Evolutionary conservation across 92 coral and sea anemone genomes (phyloP).

Genomic region (Phenganax subtilis): DNA sequence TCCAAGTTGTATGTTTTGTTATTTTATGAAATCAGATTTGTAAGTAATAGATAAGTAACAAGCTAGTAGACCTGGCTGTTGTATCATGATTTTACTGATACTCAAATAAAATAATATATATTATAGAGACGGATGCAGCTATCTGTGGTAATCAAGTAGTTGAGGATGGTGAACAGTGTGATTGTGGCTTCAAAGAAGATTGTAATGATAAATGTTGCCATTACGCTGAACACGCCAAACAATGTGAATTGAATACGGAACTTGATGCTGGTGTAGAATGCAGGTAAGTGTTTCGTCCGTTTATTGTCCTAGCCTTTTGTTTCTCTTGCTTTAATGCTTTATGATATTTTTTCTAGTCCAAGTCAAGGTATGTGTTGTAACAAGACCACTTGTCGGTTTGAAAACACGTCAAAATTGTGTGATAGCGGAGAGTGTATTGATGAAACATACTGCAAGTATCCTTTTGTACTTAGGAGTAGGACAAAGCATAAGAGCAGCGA

Average conservation of each 20-base stretch:
- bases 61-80: not conserved
- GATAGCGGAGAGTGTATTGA: constrained; percentile 62
- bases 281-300: constrained; percentile 51
- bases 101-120: not conserved
- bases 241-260: not conserved
- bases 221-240: not conserved
- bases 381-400: constrained; percentile 31
- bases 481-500: no score
- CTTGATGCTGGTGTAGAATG: constrained; percentile 35
- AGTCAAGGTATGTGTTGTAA: constrained; percentile 87
- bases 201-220: constrained; percentile 15
- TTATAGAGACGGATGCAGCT: constrained; percentile 62
- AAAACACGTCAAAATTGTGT: constrained; percentile 37
- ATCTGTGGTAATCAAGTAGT: constrained; percentile 88
- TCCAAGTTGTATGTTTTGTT: no score
- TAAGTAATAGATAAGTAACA: no score
- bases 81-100: not conserved
- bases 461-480: constrained; percentile 30
- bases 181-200: constrained; percentile 31
- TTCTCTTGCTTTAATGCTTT: not conserved
- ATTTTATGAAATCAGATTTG: no score
- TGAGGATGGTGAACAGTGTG: constrained; percentile 45
- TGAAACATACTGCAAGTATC: constrained; percentile 79
- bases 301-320: not conserved
- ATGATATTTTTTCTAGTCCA: constrained; percentile 54